Evolutionary conservation across 2,113 vertebrate genomes (phyloP), one percentile per base, ranked within the genome.

Genomic region (Sinocyclocheilus maitianheensis): DNA sequence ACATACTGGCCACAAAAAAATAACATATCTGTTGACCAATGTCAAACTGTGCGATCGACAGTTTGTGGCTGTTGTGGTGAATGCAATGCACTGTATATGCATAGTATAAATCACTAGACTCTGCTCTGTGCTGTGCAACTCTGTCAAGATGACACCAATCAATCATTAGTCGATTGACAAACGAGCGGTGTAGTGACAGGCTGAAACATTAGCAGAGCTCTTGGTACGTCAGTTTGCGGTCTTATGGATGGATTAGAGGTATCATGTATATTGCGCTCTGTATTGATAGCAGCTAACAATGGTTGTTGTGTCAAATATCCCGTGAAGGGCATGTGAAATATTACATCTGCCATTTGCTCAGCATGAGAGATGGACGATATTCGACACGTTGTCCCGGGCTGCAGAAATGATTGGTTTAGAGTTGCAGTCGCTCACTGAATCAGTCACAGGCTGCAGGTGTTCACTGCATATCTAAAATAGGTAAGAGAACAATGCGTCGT

Each of bases 241-340:
- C 34, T 84, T 84, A 58, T 72, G 53, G 82, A 84, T 84, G 82
- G 82, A 84, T 84, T 84, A 74, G 67, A 84, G 82, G 69, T 74
- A 84, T 84, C 82, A 84, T 74, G 34, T 83, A 55, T 74, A 74
- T 74, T 74, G 81, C 22, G 8, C 81, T 53, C 81, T 72, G 67
- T 43, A 84, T 84, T 84, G 82, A 84, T 74, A 40, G 69, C 67
- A 22, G 82, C 82, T 84, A 84, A 74, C 65, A 84, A 84, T 74
- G 69, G 82, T 58, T 43, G 69, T 55, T 84, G 82, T 75, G 82
- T 84, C 82, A 84, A 74, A 84, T 84, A 74, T 74, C 69, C 53
- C 53, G 67, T 84, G 82, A 84, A 84, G 69, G 69, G 51, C 82
- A 84, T 26, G 12, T 74, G 51, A 84, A 84, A 84, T 74, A 84